phyloP scores from a whole-genome alignment of 2,888 invertebrate species.

The Hedya salicella region DNA sequence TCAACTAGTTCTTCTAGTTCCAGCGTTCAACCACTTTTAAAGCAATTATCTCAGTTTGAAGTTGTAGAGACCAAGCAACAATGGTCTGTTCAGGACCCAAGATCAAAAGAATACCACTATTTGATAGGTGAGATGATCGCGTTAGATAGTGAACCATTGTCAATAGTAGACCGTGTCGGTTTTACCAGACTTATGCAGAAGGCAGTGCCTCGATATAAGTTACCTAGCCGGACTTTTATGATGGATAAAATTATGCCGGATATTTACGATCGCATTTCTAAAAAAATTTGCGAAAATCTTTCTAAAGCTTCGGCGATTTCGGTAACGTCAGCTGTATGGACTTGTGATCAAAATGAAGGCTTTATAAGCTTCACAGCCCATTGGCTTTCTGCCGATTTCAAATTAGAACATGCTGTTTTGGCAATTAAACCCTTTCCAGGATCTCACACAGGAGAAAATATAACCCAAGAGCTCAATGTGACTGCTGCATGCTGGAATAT shows the following conservation, averaged over 20 bases:
- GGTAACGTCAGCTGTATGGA: slow-evolving; percentile 49
- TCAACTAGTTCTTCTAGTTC: background rate
- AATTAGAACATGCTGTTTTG: slow-evolving; percentile 38
- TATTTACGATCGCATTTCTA: slow-evolving; percentile 4
- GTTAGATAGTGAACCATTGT: slow-evolving; percentile 10
- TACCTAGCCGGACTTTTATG: background rate
- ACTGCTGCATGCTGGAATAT: slow-evolving; percentile 53
- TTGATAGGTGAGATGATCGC: slow-evolving; percentile 24
- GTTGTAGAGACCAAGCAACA: slow-evolving; percentile 5
- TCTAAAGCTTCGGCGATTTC: slow-evolving; percentile 45
- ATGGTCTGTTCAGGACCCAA: slow-evolving; percentile 13
- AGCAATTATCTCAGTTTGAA: slow-evolving; percentile 7
- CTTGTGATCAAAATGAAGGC: slow-evolving; percentile 46
- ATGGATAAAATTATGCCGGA: slow-evolving; percentile 12
- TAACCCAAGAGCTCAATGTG: slow-evolving; percentile 49
- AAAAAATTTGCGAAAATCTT: slow-evolving; percentile 33
- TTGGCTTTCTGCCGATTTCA: slow-evolving; percentile 37
- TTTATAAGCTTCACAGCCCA: slow-evolving; percentile 47
- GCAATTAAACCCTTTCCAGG: slow-evolving; percentile 41
- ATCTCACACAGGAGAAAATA: slow-evolving; percentile 46
- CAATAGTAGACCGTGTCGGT: slow-evolving; percentile 10
- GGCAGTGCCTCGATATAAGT: slow-evolving; percentile 9
- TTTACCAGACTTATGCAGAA: slow-evolving; percentile 8
- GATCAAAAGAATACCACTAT: slow-evolving; percentile 8
- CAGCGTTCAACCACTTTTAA: background rate